These are phyloP conservation scores for Brachynemurus nebulosus DNA, from an alignment of 2,888 invertebrate genomes.

Conservation along the genomic window DNA sequence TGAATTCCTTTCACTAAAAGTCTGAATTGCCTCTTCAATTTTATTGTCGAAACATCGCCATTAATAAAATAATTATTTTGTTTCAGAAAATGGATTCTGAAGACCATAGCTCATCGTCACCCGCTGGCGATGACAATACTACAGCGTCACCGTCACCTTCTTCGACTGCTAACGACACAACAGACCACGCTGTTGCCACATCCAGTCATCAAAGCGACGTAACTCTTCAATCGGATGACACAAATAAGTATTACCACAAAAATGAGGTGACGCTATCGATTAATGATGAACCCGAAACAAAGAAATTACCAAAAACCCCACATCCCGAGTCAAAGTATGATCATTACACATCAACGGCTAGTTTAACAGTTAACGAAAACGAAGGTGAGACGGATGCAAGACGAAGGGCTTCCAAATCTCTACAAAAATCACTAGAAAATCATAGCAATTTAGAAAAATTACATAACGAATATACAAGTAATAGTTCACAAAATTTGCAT, in stretches of 20 bases:
- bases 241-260: constrained; percentile 32
- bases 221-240: no score
- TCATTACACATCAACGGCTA: constrained; percentile 30
- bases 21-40: no score
- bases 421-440: constrained; percentile 22
- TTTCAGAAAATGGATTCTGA: no score
- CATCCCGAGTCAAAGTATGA: constrained; percentile 25
- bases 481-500: constrained; percentile 27
- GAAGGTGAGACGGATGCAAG: constrained; percentile 12
- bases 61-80: no score
- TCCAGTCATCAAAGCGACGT: no score
- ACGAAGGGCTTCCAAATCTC: not conserved
- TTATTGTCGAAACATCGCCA: no score
- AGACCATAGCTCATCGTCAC: no score
- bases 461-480: constrained; percentile 24
- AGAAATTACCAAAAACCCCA: constrained; percentile 16
- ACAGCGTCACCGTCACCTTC: no score
- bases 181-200: no score
- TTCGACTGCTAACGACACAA: no score
- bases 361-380: constrained; percentile 28
- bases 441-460: constrained; percentile 29
- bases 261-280: constrained; percentile 31
- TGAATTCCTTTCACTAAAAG: no score
- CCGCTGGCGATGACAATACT: no score
- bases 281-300: constrained; percentile 26